Base-by-base conservation (phyloP, 2,113 vertebrate genomes). In the Engystomops pustulosus region DNA sequence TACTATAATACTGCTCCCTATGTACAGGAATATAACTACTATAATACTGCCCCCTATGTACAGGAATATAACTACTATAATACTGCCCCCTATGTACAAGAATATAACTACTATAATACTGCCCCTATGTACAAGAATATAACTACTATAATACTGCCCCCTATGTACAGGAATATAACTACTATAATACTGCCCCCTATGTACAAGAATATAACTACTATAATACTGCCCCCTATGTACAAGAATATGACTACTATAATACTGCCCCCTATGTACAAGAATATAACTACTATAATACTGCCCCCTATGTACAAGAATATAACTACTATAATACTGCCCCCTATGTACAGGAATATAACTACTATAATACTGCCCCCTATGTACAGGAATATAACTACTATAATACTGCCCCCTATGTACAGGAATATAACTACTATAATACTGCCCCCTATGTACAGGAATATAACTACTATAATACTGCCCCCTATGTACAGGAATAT, bases 241-340 rank as follows among this genome's bases (percentile, higher is more conserved):
- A 60, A 27, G 55, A 60, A 60, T 60, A 60, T 60, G 27, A 60
- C 55, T 60, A 27, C 55, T 60, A 60, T 60, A 60, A 60, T 60
- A 60, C 55, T 60, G 23, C n/a, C 55, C 20, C 15, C 20, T 58
- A 58, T 58, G 20, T 58, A 58, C 53, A 58, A 58, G 55, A 60
- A 60, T 60, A 60, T 60, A 60, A 60, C 55, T 62, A 30, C 58
- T 62, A 62, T 62, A 62, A 62, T 62, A 62, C 58, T 62, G 27
- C 58, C 6, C n/a, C 58, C 58, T 62, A 62, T 62, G 11, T 62
- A 62, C 58, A 62, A 30, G 58, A 62, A 62, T 62, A 62, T 30
- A 62, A 62, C 58, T 62, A 30, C 58, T 62, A 62, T 62, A 62
- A 62, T 62, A 62, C 58, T 62, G 58, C 58, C 25, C 7, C 58